Evolutionary conservation across 2,797 vertebrate genomes (phyloP), one percentile per base, ranked within the genome.

Genomic region (Ctenosaura bakeri): DNA sequence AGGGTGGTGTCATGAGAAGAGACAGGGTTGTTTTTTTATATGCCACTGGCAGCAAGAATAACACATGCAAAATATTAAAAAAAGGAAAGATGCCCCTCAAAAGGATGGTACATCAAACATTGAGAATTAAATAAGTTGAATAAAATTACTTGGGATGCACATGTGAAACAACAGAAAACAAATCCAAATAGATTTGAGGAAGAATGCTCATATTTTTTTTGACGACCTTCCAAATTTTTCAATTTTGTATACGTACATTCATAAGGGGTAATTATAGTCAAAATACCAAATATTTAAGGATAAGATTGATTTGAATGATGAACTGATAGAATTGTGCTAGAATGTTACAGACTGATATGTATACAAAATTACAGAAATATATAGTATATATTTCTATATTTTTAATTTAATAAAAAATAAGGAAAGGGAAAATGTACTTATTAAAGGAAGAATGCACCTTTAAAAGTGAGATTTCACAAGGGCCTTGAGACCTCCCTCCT

Each of bases 371-470:
- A 88, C 62, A 77, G 12, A 77, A 26, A 35, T 83, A 24, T n/a
- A 46, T 4, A 3, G 42, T 4, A n/a, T 50, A 73, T 71, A 46
- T 62, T 66, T 66, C 42, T 83, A 46, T 46, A n/a, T 29, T 87
- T 78, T 87, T 74, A 85, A 74, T 78, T 56, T 82, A 74, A 59
- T 74, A 69, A 73, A 69, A 73, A 82, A 59, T 59, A 38, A 73
- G 73, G 42, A 77, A 77, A 54, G 46, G 26, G 76, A 20, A 62
- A 69, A 84, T 82, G n/a, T 82, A 84, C 59, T 78, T 66, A 77
- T 76, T 35, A 86, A 90, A 82, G 77, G 69, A 90, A 76, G 89
- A 89, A 79, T 90, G 88, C 80, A 76, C 69, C 54, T 50, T 71
- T 71, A 46, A 85, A 80, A 80, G 52, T 81, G 62, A 90, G 73